These are phyloP conservation scores for Pipistrellus pygmaeus DNA, from an alignment of 2,797 vertebrate species.

Conservation along the genomic window DNA sequence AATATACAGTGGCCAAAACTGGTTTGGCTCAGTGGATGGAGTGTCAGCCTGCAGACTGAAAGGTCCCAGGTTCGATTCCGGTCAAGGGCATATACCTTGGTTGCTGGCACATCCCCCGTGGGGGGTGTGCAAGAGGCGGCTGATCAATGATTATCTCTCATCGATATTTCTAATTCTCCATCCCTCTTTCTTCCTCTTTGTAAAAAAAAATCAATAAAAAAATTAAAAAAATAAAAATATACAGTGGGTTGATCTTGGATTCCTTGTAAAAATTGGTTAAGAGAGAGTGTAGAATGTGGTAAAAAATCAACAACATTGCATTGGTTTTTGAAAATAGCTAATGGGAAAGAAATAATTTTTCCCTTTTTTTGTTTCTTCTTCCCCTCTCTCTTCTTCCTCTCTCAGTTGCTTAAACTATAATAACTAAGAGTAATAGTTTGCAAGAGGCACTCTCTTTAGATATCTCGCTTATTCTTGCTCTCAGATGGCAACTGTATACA, in stretches of 20 bases:
- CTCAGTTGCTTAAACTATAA: neutral
- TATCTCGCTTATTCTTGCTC: slow-evolving; percentile 18
- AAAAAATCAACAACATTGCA: neutral
- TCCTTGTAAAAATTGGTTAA: slow-evolving; percentile 35
- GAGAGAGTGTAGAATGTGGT: neutral
- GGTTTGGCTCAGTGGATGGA: too few relatives aligned
- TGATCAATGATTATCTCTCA: too few relatives aligned
- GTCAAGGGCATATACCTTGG: too few relatives aligned
- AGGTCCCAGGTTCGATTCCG: too few relatives aligned
- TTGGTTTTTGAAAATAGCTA: neutral
- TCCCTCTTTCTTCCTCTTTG: too few relatives aligned
- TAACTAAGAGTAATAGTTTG: neutral
- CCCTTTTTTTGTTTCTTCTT: neutral
- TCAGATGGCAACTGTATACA: neutral
- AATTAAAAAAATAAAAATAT: slow-evolving; percentile 24
- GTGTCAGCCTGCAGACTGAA: too few relatives aligned
- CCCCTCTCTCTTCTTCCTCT: neutral
- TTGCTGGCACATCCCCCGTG: too few relatives aligned
- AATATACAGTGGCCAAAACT: neutral
- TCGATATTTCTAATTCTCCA: too few relatives aligned
- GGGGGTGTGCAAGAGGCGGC: too few relatives aligned
- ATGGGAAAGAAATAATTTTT: neutral
- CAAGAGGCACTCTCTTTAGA: neutral
- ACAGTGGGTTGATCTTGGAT: neutral
- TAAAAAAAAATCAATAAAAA: neutral